Evolutionary conservation across 2,113 vertebrate genomes (phyloP).

Genomic region (Hyaena hyaena): DNA sequence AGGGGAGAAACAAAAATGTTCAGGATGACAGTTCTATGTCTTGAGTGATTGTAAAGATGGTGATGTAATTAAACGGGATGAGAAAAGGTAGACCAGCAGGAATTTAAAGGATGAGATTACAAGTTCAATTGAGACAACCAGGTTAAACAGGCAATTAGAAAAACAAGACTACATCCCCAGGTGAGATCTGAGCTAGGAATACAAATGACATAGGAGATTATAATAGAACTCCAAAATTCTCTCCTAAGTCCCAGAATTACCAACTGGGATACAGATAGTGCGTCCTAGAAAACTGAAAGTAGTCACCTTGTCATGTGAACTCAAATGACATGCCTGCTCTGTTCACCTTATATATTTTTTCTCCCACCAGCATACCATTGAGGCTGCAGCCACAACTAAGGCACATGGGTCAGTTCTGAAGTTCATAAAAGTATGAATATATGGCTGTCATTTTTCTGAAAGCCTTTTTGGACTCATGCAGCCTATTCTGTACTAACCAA

Average conservation of each 20-base stretch:
- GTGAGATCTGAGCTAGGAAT: not conserved
- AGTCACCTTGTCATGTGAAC: not conserved
- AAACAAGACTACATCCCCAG: not conserved
- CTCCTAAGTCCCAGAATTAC: not conserved
- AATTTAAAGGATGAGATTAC: not conserved
- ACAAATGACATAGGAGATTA: not conserved
- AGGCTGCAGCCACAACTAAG: not conserved
- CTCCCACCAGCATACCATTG: fast-evolving
- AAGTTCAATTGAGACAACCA: not conserved
- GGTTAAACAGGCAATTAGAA: slow-evolving; percentile 22
- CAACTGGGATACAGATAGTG: not conserved
- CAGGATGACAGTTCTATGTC: not conserved
- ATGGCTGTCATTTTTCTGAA: not conserved
- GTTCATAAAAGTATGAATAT: not conserved
- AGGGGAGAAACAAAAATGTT: not conserved
- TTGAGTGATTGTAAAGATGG: not conserved
- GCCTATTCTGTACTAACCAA: not conserved
- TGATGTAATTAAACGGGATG: not conserved
- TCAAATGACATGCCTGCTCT: not conserved
- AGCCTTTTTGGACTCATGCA: not conserved
- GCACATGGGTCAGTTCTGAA: not conserved
- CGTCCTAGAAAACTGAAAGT: not conserved
- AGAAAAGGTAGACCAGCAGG: not conserved
- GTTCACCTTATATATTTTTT: not conserved
- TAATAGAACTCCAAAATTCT: not conserved